A percentile compares a stretch with the other conserved stretches of the same genome.
Evolutionary conservation across 2,888 invertebrate genomes (phyloP).

Genomic region (Sisyra nigra): DNA sequence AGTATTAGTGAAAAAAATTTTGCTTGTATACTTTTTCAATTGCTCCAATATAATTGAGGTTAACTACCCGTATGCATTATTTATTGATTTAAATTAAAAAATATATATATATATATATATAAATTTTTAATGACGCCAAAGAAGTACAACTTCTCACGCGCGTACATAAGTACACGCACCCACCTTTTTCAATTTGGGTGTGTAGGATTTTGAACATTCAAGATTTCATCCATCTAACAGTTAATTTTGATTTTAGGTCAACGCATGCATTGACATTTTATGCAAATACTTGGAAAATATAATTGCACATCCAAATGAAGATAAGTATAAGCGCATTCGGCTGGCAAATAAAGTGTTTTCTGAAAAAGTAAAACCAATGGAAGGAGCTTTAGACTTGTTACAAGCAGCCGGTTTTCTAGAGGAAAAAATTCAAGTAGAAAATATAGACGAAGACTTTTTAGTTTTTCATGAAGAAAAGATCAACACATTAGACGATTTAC

Average conservation of each 20-base stretch:
- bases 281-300: slow-evolving; percentile 86
- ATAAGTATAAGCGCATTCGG: slow-evolving; percentile 81
- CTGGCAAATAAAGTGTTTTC: slow-evolving; percentile 63
- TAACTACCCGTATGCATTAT: too few species aligned
- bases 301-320: slow-evolving; percentile 64
- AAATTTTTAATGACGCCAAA: too few species aligned
- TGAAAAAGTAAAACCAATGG: slow-evolving; percentile 64
- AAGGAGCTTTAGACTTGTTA: slow-evolving; percentile 69
- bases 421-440: slow-evolving; percentile 36
- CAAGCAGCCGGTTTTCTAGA: slow-evolving; percentile 68
- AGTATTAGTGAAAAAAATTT: too few species aligned
- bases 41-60: too few species aligned
- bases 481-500: slow-evolving; percentile 35
- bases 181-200: too few species aligned
- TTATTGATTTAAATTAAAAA: too few species aligned
- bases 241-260: slow-evolving; percentile 35
- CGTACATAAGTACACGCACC: too few species aligned
- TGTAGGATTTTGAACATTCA: too few species aligned
- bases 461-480: slow-evolving; percentile 45
- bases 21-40: too few species aligned
- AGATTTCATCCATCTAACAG: too few species aligned
- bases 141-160: too few species aligned
- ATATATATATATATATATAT: too few species aligned
- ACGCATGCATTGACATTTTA: slow-evolving; percentile 69
- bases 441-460: slow-evolving; percentile 45